Conservation (phyloP, 2,888 invertebrate species). For the Thecocarcelia acutangulata region DNA sequence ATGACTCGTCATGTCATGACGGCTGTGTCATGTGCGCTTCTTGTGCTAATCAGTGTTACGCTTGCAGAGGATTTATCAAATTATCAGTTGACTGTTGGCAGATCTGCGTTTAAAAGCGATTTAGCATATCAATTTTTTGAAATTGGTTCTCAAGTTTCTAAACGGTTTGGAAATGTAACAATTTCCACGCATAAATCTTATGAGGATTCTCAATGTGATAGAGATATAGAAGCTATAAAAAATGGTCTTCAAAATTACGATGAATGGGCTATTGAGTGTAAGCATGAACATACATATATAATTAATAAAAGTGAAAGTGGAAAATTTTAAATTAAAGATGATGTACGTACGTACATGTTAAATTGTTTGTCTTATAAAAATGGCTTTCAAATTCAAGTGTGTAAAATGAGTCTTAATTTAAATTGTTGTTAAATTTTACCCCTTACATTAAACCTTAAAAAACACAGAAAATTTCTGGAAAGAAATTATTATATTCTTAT, state of each 20-base stretch:
- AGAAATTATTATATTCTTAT: too few species aligned
- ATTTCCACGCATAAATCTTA: constrained; percentile 51
- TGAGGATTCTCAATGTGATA: constrained; percentile 72
- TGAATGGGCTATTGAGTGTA: constrained; percentile 80
- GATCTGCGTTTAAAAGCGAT: constrained; percentile 73
- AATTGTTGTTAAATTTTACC: too few species aligned
- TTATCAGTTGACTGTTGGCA: constrained; percentile 50
- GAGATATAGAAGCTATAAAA: constrained; percentile 74
- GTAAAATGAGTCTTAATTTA: too few species aligned
- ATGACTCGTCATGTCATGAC: constrained; percentile 70
- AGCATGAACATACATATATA: constrained; percentile 65
- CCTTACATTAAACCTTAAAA: too few species aligned
- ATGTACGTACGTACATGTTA: too few species aligned
- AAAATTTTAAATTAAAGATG: not conserved
- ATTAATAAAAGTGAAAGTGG: not conserved
- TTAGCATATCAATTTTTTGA: constrained; percentile 76
- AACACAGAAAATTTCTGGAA: too few species aligned
- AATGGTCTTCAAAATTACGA: constrained; percentile 74
- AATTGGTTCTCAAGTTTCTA: constrained; percentile 70
- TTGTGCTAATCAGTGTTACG: constrained; percentile 67
- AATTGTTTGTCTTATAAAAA: too few species aligned
- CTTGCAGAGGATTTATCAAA: constrained; percentile 62
- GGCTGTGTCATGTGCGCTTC: constrained; percentile 69
- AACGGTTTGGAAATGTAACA: constrained; percentile 52
- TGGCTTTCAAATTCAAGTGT: too few species aligned